Evolutionary conservation across 2,888 invertebrate species (phyloP).

Genomic region (Zonitis immaculata): DNA sequence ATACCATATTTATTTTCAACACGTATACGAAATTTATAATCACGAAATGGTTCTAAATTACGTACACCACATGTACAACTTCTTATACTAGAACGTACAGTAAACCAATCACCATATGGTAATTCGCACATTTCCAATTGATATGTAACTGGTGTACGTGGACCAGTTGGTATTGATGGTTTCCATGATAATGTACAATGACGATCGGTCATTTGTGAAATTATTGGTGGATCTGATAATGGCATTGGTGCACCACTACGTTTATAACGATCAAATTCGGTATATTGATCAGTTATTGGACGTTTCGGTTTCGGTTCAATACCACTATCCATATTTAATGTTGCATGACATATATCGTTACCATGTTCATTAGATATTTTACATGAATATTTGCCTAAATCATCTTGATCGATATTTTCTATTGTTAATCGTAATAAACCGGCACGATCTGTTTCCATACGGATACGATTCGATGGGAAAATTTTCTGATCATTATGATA

Average conservation of each 20-base stretch:
- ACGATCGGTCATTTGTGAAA: constrained; percentile 87
- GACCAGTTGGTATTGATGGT: constrained; percentile 83
- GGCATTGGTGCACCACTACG: constrained; percentile 82
- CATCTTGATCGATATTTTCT: constrained; percentile 69
- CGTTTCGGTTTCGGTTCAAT: constrained; percentile 63
- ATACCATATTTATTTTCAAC: constrained; percentile 97
- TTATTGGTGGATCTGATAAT: constrained; percentile 83
- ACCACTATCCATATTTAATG: constrained; percentile 64
- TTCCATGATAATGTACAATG: constrained; percentile 89
- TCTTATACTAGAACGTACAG: constrained; percentile 76
- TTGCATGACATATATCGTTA: constrained; percentile 73
- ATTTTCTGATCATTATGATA: constrained; percentile 74
- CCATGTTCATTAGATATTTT: constrained; percentile 82
- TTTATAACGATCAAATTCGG: constrained; percentile 78
- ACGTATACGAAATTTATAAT: constrained; percentile 91
- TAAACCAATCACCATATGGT: constrained; percentile 91
- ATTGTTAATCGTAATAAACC: constrained; percentile 80
- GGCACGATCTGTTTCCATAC: constrained; percentile 76
- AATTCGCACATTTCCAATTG: constrained; percentile 91
- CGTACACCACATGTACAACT: constrained; percentile 87
- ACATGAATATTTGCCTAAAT: constrained; percentile 81
- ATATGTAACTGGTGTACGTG: constrained; percentile 87
- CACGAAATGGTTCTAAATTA: constrained; percentile 85
- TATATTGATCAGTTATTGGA: constrained; percentile 72
- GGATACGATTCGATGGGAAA: constrained; percentile 76